Evolutionary conservation across 2,113 vertebrate genomes (phyloP).

Genomic region (Choloepus hoffmanni): DNA sequence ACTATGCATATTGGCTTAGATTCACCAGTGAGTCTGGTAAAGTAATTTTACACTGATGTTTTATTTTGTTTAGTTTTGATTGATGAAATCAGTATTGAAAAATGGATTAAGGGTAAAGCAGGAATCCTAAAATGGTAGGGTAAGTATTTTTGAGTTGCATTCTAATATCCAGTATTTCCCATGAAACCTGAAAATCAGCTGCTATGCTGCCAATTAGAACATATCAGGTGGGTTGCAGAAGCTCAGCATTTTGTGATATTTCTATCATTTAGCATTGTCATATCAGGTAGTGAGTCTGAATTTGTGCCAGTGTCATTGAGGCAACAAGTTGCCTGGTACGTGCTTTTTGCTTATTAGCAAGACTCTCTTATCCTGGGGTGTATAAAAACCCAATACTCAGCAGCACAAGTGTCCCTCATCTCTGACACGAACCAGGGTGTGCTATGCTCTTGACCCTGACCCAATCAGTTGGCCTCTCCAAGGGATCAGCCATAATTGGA

Average conservation of each 20-base stretch:
- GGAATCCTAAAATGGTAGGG: not conserved
- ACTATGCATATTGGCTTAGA: not conserved
- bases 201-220: not conserved
- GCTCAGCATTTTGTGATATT: not conserved
- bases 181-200: not conserved
- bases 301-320: not conserved
- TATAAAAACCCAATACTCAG: too few species aligned
- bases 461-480: too few species aligned
- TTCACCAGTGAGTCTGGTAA: not conserved
- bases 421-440: too few species aligned
- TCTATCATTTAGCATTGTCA: not conserved
- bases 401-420: too few species aligned
- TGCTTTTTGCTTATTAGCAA: too few species aligned
- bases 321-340: not conserved
- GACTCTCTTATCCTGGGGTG: too few species aligned
- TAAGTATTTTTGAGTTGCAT: not conserved
- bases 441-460: too few species aligned
- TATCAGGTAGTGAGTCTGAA: not conserved
- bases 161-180: not conserved
- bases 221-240: not conserved
- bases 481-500: too few species aligned
- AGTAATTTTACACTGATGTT: not conserved
- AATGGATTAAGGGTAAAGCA: not conserved
- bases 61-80: constrained; percentile 42
- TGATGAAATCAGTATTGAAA: not conserved